Evolutionary conservation across 1,140 invertebrate species (phyloP).

Genomic region (Heliconius congener): DNA sequence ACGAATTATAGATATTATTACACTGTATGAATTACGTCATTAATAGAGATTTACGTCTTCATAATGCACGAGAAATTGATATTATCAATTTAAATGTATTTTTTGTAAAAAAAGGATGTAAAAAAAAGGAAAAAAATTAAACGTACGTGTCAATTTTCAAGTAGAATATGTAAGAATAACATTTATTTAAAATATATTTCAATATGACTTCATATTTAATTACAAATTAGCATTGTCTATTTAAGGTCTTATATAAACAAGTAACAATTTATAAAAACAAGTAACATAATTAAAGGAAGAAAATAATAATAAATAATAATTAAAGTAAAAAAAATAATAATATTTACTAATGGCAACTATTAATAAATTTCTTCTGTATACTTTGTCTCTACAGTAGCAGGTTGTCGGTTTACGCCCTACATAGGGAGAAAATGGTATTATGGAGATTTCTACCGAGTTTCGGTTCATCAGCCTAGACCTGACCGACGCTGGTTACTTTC

Average conservation of each 20-base stretch:
- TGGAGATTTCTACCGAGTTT: constrained; percentile 72
- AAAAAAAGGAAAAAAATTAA: too few species aligned
- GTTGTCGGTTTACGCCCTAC: constrained; percentile 61
- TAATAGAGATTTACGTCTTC: too few species aligned
- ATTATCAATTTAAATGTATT: too few species aligned
- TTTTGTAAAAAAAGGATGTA: too few species aligned
- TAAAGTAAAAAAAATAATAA: not conserved
- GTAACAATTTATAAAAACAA: too few species aligned
- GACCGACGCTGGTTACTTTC: constrained; percentile 58
- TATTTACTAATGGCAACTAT: not conserved
- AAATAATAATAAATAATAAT: not conserved
- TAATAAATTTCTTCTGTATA: not conserved
- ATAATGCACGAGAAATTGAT: too few species aligned
- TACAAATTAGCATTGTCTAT: not conserved
- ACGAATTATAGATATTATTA: too few species aligned
- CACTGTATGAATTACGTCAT: too few species aligned
- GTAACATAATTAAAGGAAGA: too few species aligned
- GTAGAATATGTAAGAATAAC: too few species aligned
- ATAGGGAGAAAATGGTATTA: constrained; percentile 71
- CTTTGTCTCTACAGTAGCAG: constrained; percentile 35
- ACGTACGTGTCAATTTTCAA: too few species aligned
- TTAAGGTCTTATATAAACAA: not conserved
- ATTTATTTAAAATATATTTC: too few species aligned
- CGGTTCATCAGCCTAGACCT: constrained; percentile 60
- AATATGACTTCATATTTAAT: not conserved